Conservation (phyloP, 2,113 vertebrate genomes). For the Picathartes gymnocephalus region DNA sequence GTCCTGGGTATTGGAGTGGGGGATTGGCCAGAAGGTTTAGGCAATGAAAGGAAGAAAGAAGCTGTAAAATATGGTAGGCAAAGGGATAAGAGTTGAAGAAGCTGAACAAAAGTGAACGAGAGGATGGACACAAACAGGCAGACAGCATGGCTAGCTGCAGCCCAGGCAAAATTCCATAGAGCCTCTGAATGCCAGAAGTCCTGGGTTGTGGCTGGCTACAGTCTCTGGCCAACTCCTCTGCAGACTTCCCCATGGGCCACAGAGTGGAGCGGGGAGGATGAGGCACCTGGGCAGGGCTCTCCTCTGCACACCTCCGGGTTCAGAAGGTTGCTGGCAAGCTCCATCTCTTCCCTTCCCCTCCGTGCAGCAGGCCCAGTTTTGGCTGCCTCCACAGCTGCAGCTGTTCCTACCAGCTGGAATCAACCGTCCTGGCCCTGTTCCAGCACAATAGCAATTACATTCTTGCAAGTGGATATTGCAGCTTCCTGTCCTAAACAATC, state of each 20-base stretch:
- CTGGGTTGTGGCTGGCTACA: neutral
- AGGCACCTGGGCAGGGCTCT: neutral
- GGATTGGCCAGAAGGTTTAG: neutral
- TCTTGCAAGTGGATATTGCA: constrained; percentile 67
- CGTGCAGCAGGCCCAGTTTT: neutral
- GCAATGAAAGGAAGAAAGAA: neutral
- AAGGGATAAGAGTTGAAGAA: neutral
- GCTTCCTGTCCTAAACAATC: constrained; percentile 67
- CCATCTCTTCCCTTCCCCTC: neutral
- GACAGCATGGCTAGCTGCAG: neutral
- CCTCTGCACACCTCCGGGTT: constrained; percentile 45
- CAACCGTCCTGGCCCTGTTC: constrained; percentile 48
- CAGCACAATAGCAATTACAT: constrained; percentile 59
- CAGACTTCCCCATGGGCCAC: neutral
- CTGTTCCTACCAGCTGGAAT: constrained; percentile 66
- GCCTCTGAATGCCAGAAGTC: neutral
- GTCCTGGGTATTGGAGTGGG: neutral
- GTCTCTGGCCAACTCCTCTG: neutral
- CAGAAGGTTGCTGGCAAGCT: constrained; percentile 55
- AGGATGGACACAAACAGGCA: neutral
- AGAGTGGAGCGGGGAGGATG: neutral
- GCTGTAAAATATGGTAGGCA: neutral
- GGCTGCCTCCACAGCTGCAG: constrained; percentile 39
- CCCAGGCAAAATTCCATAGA: neutral
- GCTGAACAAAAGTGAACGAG: neutral